Evolutionary conservation across 1,140 invertebrate genomes (phyloP).

Genomic region (Thaumatotibia leucotreta): DNA sequence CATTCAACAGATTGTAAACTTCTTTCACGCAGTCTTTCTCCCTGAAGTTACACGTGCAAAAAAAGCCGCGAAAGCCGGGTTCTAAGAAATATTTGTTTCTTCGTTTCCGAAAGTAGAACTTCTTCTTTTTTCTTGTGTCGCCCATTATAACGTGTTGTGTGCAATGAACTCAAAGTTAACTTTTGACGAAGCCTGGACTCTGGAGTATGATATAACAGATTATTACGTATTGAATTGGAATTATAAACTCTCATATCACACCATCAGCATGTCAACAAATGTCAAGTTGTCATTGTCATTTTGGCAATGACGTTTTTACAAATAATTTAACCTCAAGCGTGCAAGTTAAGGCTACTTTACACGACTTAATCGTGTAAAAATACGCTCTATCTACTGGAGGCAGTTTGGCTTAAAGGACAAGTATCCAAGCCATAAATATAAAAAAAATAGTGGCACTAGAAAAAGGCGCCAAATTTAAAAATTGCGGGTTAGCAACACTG

Average conservation of each 20-base stretch:
- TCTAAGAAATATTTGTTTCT: constrained; percentile 79
- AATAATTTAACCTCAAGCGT: background rate
- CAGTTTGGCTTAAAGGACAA: no score
- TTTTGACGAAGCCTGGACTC: constrained; percentile 16
- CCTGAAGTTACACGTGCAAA: constrained; percentile 90
- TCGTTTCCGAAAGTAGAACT: constrained; percentile 68
- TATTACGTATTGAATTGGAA: constrained; percentile 67
- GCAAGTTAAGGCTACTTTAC: no score
- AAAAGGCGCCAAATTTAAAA: no score
- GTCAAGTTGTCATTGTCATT: background rate
- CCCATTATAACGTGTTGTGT: constrained; percentile 44
- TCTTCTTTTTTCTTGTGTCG: constrained; percentile 67
- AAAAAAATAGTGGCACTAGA: no score
- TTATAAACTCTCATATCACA: constrained; percentile 66
- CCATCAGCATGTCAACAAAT: constrained; percentile 31
- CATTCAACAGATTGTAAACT: constrained; percentile 91
- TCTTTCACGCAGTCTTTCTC: constrained; percentile 91
- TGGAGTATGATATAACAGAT: constrained; percentile 60
- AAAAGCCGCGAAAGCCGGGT: constrained; percentile 86
- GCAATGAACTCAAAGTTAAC: background rate
- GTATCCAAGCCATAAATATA: no score
- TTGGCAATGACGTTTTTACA: background rate
- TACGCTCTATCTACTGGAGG: no score
- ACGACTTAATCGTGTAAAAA: no score
- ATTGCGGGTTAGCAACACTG: no score